Evolutionary conservation across 2,888 invertebrate genomes (phyloP).

Genomic region (Pyralis farinalis): DNA sequence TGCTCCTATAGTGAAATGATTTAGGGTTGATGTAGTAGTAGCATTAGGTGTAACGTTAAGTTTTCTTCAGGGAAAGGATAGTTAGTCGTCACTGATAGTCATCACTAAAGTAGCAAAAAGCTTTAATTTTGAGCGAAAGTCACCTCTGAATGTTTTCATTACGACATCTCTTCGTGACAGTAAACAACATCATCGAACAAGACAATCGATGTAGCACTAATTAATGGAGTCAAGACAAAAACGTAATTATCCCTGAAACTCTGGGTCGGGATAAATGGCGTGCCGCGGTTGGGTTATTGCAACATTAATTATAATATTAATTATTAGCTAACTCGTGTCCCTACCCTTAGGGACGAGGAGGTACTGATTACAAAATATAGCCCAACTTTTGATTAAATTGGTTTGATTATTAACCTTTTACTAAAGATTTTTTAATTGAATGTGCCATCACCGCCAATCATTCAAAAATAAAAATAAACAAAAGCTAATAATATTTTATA

Average conservation of each 20-base stretch:
- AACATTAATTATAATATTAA: conserved; percentile 79
- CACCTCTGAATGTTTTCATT: too few relatives aligned
- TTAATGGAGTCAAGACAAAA: conserved; percentile 28
- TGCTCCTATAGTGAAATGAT: too few relatives aligned
- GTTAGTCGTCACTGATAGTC: too few relatives aligned
- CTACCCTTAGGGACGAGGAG: conserved; percentile 48
- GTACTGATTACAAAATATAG: conserved; percentile 32
- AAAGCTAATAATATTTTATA: too few relatives aligned
- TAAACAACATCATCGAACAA: conserved; percentile 15
- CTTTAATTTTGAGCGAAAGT: too few relatives aligned
- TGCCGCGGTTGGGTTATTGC: conserved; percentile 59
- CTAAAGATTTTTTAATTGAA: too few relatives aligned
- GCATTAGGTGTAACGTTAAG: too few relatives aligned
- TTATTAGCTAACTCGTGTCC: conserved; percentile 73
- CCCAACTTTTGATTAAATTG: neutral
- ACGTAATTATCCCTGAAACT: conserved; percentile 22
- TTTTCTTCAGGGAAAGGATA: too few relatives aligned
- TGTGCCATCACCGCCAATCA: too few relatives aligned
- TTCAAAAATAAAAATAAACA: too few relatives aligned
- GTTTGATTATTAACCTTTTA: neutral
- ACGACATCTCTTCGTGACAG: conserved; percentile 3
- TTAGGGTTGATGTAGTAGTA: too few relatives aligned
- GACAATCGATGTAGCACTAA: conserved; percentile 27
- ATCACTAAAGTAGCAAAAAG: too few relatives aligned
- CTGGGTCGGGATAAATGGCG: conserved; percentile 36